Evolutionary conservation across 2,113 vertebrate species (phyloP), one percentile per base, ranked within the genome.

Genomic region (Hystrix cristata): DNA sequence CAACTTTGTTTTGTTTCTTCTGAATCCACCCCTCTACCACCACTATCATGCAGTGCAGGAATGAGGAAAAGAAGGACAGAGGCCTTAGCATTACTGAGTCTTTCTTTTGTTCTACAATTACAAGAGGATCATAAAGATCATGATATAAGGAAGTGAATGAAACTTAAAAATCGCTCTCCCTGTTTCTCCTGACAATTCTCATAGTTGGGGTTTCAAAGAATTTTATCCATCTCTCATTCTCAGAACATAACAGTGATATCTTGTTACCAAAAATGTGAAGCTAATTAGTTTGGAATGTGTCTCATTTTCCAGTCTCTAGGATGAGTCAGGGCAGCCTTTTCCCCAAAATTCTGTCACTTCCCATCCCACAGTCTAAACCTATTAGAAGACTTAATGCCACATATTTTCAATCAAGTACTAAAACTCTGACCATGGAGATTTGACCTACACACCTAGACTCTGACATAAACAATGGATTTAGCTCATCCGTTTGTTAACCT

Each of bases 81-180:
- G 14, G 29, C 57, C 14, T 62, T 86, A 27, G 29, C 76, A 31
- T 74, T 51, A 46, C 8, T 60, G 18, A 85, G 7, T 48, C 87
- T 89, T 90, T 74, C 91, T 74, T 94, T 91, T 88, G 34, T 74
- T 86, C 43, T 65, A 12, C 57, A 86, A 76, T 67, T 83, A 78
- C 53, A 76, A 89, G 91, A 59, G 43, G 18, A 55, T 69, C 34
- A 9, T 79, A 95, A 59, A 48, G 18, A 55, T 69, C 34, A 9
- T 79, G 51, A 91, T 65, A 25, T 38, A 84, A 87, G 13, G 76
- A 90, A 85, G 34, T 67, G 60, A 87, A 94, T 76, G 27, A n/a
- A 91, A 65, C 43, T 76, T 80, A 29, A 95, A 79, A 95, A 51
- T 38, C 27, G 13, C 46, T 81, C 48, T 79, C 51, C 25, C 23